Base-by-base conservation (phyloP, 2,113 vertebrate genomes). In the Hylia prasina region DNA sequence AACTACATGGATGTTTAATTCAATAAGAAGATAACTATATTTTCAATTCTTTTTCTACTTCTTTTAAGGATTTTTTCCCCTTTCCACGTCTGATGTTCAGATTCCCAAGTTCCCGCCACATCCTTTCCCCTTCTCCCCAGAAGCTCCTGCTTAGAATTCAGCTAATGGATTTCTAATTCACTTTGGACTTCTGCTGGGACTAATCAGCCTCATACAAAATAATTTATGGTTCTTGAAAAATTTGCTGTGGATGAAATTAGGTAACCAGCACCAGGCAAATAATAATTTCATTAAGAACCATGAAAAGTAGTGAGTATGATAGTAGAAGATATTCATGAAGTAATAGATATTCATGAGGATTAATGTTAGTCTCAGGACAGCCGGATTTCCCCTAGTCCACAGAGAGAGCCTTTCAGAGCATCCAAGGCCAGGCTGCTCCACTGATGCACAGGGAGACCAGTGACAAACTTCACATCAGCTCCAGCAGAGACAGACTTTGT, bases 161-260 rank as follows among this genome's bases (percentile, higher is more conserved):
- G 65, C 66, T 97, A 98, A 98, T 98, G 96, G 95, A 91, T 95
- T 94, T 96, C 82, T 97, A 96, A 97, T 94, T 97, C 64, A 92
- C 92, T 97, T 97, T 95, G 82, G 73, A 93, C 51, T 94, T 97
- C 89, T 97, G 63, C 71, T 92, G 85, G 77, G 92, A 97, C 95
- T 97, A 94, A 97, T 97, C 97, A 96, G 40, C 81, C 91, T 90
- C 83, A 69, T 94, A 96, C 82, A 73, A 92, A 96, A 96, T 90
- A 91, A 96, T 96, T 96, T 97, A 97, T 96, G 89, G 57, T 91
- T 96, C 93, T 93, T 96, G 87, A 85, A 95, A 94, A 95, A 90
- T 81, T 89, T 91, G 25, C 86, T 90, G 82, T 66, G 87, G 77
- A 90, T 94, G 63, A 94, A 95, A 97, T 96, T 94, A 96, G 81